Base-by-base conservation (phyloP, 2,113 vertebrate species). In the Oxyura jamaicensis region DNA sequence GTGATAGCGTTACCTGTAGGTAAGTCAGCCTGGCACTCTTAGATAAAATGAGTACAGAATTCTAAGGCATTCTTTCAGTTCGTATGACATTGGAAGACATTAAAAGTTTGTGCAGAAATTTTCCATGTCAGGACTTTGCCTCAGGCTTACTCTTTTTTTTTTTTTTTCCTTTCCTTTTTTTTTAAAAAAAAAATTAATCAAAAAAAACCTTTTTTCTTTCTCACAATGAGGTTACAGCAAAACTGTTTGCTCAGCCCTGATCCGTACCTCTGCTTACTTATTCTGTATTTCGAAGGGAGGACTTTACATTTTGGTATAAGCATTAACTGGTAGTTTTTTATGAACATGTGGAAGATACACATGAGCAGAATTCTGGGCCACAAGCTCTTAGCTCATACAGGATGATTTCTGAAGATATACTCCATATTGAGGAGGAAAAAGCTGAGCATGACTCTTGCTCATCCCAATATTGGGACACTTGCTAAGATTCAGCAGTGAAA, bases 51-150 rank as follows among this genome's bases (percentile, higher is more conserved):
- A 5, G 1, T 56, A 50, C 9, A 60, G 73, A 53, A 68, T 75
- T 78, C n/a, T 25, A 72, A 68, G 44, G 48, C 31, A n/a, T 93
- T 83, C 13, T 81, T 84, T 73, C 73, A 67, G 35, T 75, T 93
- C 21, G 8, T 41, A 16, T 84, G 58, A 72, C 44, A 75, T 75
- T 84, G 53, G 13, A 60, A 93, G 69, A 75, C 31, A 35, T 52
- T 81, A 79, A 68, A 93, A 72, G 52, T 68, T 86, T 1, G 1
- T 91, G 65, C 8, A 84, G 73, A 91, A 92, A 62, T 93, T 95
- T 96, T 94, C 44, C 44, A 39, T 89, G 86, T 72, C 90, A 96
- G 56, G 69, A 62, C 56, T 84, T 88, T 82, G 56, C 87, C 93
- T 87, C 50, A 28, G 89, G 94, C 73, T 84, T 29, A 14, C 13